Evolutionary conservation across 1,140 invertebrate species (phyloP), one percentile per base, ranked within the genome.

Genomic region (Drosophila erecta): DNA sequence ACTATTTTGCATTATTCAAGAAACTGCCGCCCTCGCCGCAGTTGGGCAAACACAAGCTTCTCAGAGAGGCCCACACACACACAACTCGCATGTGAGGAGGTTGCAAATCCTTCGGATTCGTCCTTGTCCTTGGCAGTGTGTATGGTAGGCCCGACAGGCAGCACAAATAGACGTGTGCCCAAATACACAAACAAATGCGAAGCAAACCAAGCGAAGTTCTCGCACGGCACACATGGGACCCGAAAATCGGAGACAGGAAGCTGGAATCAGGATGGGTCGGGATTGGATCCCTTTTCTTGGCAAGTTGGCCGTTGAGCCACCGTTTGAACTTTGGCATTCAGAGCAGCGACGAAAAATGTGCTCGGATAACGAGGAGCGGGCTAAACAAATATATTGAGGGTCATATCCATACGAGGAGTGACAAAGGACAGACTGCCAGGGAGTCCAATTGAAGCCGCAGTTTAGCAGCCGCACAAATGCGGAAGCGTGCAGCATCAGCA

Each of bases 1-100:
- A 46, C 64, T 89, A 89, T 69, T 87, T 83, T 87, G 83, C 84
- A 89, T 89, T 89, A 87, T 87, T 87, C 59, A 87, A 75, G 65
- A 60, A 83, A 87, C 75, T 69, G 62, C 65, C 76, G 24, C 62
- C 40, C 27, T 49, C 71, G 60, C 79, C 79, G 43, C 79, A 83
- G 47, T 79, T 70, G 59, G 59, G 79, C 56, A 83, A 83, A 83
- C 60, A 79, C 38, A 46, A 56, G 47, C 51, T 38, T 43, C 30
- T 69, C 51, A 71, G 41, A 40, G 51, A 40, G 51, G 12, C 15
- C 5, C 14, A 44, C 4, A 46, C 38, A 35, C 43, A 47, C 47
- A 37, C 47, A 56, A 30, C 38, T 41, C 49, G 64, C 44, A 47
- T 55, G 59, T 55, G 60, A 37, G 41, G 56, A 35, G 40, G 35